Evolutionary conservation across 2,888 invertebrate genomes (phyloP).

Genomic region (Xanthia togata): DNA sequence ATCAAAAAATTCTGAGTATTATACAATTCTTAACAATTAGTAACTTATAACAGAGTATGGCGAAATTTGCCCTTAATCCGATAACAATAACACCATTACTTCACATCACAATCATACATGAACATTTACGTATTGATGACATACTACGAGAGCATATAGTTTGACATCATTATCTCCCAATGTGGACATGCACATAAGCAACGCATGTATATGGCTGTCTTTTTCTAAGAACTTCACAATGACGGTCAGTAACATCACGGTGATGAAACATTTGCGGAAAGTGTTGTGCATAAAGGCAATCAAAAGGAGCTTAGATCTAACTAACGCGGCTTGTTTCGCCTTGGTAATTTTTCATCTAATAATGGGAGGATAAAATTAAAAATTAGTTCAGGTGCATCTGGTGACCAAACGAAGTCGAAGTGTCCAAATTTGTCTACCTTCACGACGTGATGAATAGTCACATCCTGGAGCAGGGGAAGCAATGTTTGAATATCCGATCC

Average conservation of each 20-base stretch:
- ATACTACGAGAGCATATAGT: background rate
- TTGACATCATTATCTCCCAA: background rate
- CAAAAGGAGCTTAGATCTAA: background rate
- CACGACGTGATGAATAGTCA: conserved; percentile 68
- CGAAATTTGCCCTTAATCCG: no score
- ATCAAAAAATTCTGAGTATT: background rate
- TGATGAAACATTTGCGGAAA: background rate
- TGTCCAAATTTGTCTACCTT: conserved; percentile 70
- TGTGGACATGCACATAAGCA: no score
- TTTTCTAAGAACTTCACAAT: background rate
- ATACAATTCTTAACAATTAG: background rate
- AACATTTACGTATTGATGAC: background rate
- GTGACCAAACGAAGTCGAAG: conserved; percentile 75
- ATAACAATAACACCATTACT: background rate
- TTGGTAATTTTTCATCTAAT: conserved; percentile 45
- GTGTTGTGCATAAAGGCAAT: background rate
- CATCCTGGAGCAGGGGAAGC: conserved; percentile 63
- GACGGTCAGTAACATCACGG: background rate
- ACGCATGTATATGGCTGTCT: background rate
- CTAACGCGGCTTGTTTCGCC: rapidly evolving
- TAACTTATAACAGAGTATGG: background rate
- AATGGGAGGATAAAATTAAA: conserved; percentile 63
- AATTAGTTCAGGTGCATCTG: conserved; percentile 66
- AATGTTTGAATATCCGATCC: conserved; percentile 66
- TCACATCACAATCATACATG: background rate